Conservation (phyloP, 1,140 invertebrate genomes). For the Halyomorpha halys region DNA sequence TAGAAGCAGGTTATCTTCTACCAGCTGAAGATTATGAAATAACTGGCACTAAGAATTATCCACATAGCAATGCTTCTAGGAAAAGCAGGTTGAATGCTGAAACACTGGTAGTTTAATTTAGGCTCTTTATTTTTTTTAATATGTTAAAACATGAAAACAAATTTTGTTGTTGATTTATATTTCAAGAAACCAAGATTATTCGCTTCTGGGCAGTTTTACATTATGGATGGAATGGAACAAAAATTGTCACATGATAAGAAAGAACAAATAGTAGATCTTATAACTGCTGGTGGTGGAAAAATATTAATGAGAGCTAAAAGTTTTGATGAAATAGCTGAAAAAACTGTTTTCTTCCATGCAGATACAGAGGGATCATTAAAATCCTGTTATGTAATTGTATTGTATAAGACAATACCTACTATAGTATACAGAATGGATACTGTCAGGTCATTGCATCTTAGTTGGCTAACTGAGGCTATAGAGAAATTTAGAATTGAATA, state of each 20-base stretch:
- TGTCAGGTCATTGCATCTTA: no score
- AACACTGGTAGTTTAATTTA: no score
- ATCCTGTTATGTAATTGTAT: neutral
- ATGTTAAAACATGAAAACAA: no score
- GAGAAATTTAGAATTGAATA: no score
- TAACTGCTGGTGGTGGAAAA: neutral
- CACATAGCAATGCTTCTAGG: no score
- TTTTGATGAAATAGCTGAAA: neutral
- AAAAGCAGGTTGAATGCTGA: no score
- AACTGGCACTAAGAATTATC: no score
- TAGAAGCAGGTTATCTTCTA: no score
- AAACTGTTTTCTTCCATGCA: neutral
- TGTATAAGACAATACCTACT: neutral
- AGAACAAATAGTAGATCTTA: neutral
- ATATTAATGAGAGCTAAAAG: neutral
- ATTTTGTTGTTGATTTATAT: neutral
- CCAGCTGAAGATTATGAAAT: no score
- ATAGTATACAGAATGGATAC: no score
- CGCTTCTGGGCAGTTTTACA: neutral
- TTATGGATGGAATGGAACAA: neutral
- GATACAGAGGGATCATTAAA: neutral
- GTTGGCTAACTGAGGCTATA: no score
- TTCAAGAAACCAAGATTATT: neutral
- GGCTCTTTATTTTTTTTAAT: no score
- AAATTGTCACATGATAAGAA: neutral